Percentiles rank a stretch among this genome's conserved stretches.
phyloP scores from a whole-genome alignment of 1,140 invertebrate species.

The Heliconius congener region DNA sequence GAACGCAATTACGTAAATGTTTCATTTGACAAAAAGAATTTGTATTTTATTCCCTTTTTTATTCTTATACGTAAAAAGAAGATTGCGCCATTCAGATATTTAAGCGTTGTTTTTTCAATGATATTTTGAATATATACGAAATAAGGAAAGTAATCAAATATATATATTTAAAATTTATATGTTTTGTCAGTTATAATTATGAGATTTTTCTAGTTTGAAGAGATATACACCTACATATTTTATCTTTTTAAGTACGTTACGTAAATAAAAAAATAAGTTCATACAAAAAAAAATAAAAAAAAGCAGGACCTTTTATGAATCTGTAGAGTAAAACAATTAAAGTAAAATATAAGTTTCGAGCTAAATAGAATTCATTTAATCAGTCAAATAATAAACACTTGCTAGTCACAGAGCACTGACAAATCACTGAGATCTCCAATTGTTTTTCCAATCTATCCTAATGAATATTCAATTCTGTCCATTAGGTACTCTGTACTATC shows the following conservation, averaged over 20 bases:
- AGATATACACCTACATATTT: too few relatives aligned
- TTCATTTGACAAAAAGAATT: conserved; percentile 2
- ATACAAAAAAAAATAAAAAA: too few relatives aligned
- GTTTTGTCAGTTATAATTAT: too few relatives aligned
- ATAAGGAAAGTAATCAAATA: not conserved
- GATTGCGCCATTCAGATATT: conserved; percentile 5
- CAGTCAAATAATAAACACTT: not conserved
- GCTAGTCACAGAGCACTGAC: not conserved
- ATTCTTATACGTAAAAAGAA: not conserved
- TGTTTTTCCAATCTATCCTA: not conserved
- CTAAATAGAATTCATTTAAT: not conserved
- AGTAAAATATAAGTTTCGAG: too few relatives aligned
- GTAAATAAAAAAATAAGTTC: too few relatives aligned
- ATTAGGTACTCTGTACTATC: conserved; percentile 33
- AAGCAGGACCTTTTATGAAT: too few relatives aligned
- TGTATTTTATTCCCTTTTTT: not conserved
- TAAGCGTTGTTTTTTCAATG: not conserved
- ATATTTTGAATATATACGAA: not conserved
- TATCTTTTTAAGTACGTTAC: too few relatives aligned
- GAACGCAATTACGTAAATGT: conserved; percentile 9
- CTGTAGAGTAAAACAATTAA: too few relatives aligned
- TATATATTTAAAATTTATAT: too few relatives aligned
- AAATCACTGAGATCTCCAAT: not conserved
- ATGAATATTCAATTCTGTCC: conserved; percentile 27
- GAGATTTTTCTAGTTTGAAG: too few relatives aligned